Conservation (phyloP, 2,888 invertebrate species). For the Apotomis betuletana region DNA sequence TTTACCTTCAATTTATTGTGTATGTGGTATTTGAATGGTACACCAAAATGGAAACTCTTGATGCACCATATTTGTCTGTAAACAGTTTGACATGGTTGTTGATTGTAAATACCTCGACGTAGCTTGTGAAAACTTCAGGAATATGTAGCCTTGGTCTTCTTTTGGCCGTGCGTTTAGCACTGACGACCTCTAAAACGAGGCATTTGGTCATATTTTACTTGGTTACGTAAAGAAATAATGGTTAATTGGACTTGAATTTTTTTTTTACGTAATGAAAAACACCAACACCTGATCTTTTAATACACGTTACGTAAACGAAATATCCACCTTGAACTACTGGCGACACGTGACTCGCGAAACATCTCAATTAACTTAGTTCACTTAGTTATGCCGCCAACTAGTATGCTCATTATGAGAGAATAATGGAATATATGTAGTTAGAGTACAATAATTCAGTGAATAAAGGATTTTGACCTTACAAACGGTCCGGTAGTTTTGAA, state of each 20-base stretch:
- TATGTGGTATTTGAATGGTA: constrained; percentile 8
- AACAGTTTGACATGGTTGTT: constrained; percentile 3
- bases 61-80: constrained; percentile 15
- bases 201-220: constrained; percentile 7
- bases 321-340: constrained; percentile 37
- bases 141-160: constrained; percentile 18
- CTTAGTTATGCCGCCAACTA: constrained; percentile 6
- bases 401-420: neutral
- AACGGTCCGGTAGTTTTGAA: too few species aligned
- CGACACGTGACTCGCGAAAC: constrained; percentile 24
- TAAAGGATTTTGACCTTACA: too few species aligned
- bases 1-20: constrained; percentile 28
- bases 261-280: constrained; percentile 24
- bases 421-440: neutral
- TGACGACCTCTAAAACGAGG: neutral
- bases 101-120: neutral
- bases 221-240: neutral
- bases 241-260: constrained; percentile 27
- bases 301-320: constrained; percentile 30
- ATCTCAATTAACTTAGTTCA: constrained; percentile 13
- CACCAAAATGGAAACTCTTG: constrained; percentile 16
- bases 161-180: neutral
- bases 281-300: constrained; percentile 9
- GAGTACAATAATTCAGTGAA: too few species aligned
- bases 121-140: neutral